Evolutionary conservation across 2,888 invertebrate species (phyloP).

Genomic region (Melipona beecheii): DNA sequence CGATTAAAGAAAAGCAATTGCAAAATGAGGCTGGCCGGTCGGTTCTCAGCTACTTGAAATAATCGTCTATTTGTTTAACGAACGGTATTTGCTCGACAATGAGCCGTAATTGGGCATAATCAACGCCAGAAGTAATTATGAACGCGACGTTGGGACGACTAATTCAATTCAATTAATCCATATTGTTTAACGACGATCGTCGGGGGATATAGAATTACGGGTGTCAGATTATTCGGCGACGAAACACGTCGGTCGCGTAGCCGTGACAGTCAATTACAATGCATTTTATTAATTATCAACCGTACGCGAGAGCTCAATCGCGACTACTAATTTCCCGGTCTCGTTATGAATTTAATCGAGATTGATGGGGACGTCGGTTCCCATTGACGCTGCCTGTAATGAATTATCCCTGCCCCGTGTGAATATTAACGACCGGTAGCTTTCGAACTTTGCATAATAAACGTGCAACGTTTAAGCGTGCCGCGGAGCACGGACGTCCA

Average conservation of each 20-base stretch:
- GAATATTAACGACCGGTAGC: slow-evolving; percentile 30
- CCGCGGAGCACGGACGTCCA: not conserved
- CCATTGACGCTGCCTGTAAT: slow-evolving; percentile 33
- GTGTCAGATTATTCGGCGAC: not conserved
- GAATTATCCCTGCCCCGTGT: slow-evolving; percentile 30
- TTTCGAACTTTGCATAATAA: slow-evolving; percentile 31
- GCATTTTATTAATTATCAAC: slow-evolving; percentile 33
- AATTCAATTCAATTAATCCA: too few relatives aligned
- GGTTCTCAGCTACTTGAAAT: not conserved
- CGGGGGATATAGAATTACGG: not conserved
- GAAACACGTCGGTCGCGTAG: slow-evolving; percentile 3
- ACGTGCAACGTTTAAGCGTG: not conserved
- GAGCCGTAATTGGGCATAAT: not conserved
- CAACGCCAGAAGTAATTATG: not conserved
- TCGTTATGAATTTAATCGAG: slow-evolving; percentile 45
- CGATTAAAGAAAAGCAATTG: not conserved
- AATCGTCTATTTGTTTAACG: not conserved
- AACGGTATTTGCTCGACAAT: not conserved
- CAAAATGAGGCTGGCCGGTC: not conserved
- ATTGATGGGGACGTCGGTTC: slow-evolving; percentile 35
- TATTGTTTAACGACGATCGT: not conserved
- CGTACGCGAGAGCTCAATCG: slow-evolving; percentile 19
- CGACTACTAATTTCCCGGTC: slow-evolving; percentile 38
- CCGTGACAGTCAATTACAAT: not conserved
- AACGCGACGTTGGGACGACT: not conserved